phyloP scores from a whole-genome alignment of 2,888 invertebrate species.

The Frankliniella intonsa region DNA sequence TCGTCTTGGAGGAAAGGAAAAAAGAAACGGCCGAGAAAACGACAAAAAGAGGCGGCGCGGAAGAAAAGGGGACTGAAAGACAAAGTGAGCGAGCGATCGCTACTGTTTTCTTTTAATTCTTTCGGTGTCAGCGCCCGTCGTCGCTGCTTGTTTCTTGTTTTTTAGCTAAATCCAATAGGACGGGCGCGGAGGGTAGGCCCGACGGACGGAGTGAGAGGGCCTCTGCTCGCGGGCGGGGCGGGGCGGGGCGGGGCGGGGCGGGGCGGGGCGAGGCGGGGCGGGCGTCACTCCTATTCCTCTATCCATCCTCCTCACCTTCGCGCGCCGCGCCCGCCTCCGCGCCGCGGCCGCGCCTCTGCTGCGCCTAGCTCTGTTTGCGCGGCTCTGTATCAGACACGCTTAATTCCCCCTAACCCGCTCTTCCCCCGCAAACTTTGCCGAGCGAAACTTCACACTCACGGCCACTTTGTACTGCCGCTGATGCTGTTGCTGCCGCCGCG shows the following conservation, averaged over 20 bases:
- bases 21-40: too few species aligned
- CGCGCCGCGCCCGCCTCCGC: too few species aligned
- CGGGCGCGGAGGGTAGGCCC: background rate
- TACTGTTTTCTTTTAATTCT: too few species aligned
- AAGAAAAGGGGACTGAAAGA: too few species aligned
- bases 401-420: background rate
- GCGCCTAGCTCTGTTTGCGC: too few species aligned
- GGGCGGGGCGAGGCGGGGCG: background rate
- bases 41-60: too few species aligned
- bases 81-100: too few species aligned
- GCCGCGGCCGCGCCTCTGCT: too few species aligned
- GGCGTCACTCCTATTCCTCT: background rate
- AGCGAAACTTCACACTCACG: conserved; percentile 20
- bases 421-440: conserved; percentile 15
- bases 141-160: background rate
- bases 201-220: background rate
- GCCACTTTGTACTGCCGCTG: background rate
- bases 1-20: too few species aligned
- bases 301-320: too few species aligned
- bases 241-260: background rate
- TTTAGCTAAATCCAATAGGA: background rate
- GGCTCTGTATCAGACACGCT: background rate
- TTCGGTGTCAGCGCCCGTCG: background rate
- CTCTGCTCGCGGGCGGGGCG: background rate
- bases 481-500: background rate